These are phyloP conservation scores for Lophius piscatorius DNA, from an alignment of 2,113 vertebrate genomes.

Conservation along the genomic window DNA sequence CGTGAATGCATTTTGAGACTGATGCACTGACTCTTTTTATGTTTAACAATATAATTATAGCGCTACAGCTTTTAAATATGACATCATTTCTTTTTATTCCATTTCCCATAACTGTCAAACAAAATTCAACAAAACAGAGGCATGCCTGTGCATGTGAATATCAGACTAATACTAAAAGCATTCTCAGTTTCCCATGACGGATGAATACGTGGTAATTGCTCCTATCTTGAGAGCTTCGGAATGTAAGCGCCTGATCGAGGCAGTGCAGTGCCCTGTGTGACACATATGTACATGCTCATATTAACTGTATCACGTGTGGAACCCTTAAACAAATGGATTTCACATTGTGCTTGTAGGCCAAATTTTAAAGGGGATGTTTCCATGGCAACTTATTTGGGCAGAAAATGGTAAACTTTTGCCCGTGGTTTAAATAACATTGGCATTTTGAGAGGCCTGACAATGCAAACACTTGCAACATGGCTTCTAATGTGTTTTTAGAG, in stretches of 20 bases:
- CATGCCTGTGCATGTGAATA: neutral
- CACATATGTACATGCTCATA: too few relatives aligned
- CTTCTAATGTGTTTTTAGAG: too few relatives aligned
- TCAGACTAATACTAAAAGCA: neutral
- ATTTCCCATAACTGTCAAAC: neutral
- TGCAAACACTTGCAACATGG: too few relatives aligned
- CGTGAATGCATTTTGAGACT: neutral
- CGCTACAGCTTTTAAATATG: neutral
- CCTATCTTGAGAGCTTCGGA: neutral
- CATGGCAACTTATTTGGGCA: too few relatives aligned
- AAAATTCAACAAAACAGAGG: neutral
- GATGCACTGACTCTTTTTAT: neutral
- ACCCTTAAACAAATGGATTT: constrained; percentile 21
- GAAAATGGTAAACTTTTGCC: too few relatives aligned
- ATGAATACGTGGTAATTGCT: neutral
- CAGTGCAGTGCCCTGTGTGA: neutral
- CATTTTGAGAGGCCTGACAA: too few relatives aligned
- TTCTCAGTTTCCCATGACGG: neutral
- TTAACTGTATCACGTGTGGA: too few relatives aligned
- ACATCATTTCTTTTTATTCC: neutral
- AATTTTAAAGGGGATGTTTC: too few relatives aligned
- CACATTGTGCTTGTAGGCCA: neutral
- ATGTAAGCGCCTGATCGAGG: neutral
- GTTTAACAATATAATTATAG: neutral
- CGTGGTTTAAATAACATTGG: too few relatives aligned